These are phyloP conservation scores for Puma concolor DNA, from an alignment of 2,113 vertebrate genomes.

Conservation along the genomic window DNA sequence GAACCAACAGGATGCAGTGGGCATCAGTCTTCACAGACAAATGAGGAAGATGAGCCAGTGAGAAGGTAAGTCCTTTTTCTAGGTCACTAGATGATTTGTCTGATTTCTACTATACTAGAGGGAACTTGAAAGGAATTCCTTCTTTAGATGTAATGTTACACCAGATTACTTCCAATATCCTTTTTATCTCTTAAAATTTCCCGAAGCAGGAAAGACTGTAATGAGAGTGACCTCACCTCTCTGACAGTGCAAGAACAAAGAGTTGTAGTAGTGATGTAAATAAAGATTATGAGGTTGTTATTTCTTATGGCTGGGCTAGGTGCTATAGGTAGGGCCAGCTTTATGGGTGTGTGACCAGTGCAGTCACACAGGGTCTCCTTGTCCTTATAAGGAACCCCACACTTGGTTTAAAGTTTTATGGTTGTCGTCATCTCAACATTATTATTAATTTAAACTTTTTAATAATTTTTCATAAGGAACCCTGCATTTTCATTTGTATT, in stretches of 20 bases:
- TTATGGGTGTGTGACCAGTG: neutral
- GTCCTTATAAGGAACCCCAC: neutral
- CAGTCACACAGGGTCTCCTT: neutral
- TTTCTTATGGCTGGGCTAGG: neutral
- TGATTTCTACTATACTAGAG: neutral
- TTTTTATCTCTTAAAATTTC: slow-evolving; percentile 9
- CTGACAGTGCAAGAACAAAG: neutral
- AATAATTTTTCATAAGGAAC: neutral
- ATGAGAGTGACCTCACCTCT: neutral
- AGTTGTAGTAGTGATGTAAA: neutral
- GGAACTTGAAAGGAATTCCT: neutral
- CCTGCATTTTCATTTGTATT: neutral
- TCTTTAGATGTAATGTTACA: neutral
- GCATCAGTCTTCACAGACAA: neutral
- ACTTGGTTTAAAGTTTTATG: neutral
- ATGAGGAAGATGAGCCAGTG: neutral
- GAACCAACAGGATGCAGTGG: neutral
- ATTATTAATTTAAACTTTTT: neutral
- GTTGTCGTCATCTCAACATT: neutral
- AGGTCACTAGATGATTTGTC: neutral
- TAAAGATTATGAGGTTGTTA: neutral
- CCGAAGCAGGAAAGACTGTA: neutral
- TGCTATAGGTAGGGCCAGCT: neutral
- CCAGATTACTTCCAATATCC: neutral
- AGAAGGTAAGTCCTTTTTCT: neutral